Conservation (phyloP, 2,888 invertebrate genomes). For the Acronicta aceris region DNA sequence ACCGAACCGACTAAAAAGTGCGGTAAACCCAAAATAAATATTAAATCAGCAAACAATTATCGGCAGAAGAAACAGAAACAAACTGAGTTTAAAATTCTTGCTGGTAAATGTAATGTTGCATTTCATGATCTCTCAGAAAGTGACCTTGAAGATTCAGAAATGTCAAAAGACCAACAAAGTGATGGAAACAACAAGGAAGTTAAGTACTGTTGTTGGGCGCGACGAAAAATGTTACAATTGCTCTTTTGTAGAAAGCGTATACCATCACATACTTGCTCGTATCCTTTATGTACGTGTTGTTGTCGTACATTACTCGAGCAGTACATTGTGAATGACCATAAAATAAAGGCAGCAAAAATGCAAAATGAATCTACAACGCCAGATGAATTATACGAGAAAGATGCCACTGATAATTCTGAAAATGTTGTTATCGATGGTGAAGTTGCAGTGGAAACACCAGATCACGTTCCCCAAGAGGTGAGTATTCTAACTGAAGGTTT, state of each 20-base stretch:
- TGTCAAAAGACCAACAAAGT: not conserved
- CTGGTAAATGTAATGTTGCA: not conserved
- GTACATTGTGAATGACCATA: slow-evolving; percentile 23
- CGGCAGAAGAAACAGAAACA: not conserved
- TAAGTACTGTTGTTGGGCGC: slow-evolving; percentile 73
- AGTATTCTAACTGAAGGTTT: not conserved
- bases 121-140: not conserved
- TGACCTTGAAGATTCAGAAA: not conserved
- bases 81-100: not conserved
- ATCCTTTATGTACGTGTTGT: slow-evolving; percentile 62
- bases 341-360: not conserved
- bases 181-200: slow-evolving; percentile 18
- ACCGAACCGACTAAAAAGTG: not conserved
- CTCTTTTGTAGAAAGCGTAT: slow-evolving; percentile 12
- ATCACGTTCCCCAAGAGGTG: not conserved
- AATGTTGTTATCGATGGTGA: not conserved
- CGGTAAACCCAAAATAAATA: slow-evolving; percentile 23
- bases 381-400: not conserved
- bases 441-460: not conserved
- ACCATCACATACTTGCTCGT: slow-evolving; percentile 53
- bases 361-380: not conserved
- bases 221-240: slow-evolving; percentile 43
- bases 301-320: slow-evolving; percentile 56
- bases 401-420: not conserved
- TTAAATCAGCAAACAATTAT: slow-evolving; percentile 20